Base-by-base conservation (phyloP, 2,888 invertebrate species). In the Drosophila kuntzei region DNA sequence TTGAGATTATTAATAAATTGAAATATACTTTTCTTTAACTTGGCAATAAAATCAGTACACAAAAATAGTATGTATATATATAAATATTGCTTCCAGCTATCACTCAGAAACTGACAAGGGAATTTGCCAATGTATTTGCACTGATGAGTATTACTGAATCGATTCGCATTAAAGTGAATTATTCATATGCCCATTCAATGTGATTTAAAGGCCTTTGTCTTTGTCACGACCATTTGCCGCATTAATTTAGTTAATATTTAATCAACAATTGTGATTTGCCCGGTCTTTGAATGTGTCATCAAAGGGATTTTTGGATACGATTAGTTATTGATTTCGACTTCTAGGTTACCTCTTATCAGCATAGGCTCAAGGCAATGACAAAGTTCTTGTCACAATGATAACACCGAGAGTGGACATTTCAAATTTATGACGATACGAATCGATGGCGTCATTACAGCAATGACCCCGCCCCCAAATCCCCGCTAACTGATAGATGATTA, bases 191-290 rank as follows among this genome's bases (percentile, higher is more conserved):
- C 37, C 16, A 37, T 39, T 41, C 14, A 32, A 36, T 46, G 12
- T 22, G 32, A 29, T 43, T 54, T 25, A 29, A 54, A 29, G 55
- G 44, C 16, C 50, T 22, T 50, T 34, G 34, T 16, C 53, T 67
- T 63, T 76, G 75, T 75, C 75, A 76, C 29, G 51, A 47, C 47
- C 59, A 67, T 64, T 54, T 74, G 74, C 20, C 79, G 68, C 79
- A 78, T 61, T 64, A 64, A 44, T 49, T 11, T 43, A 49, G 51
- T 76, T 64, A 68, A 78, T 78, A 73, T 78, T 76, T 76, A 78
- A 76, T 76, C 68, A 64, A 20, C 16, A n/a, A 16, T 14, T 29
- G 11, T 1, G 41, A 46, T 25, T 51, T 22, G 47, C 29, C 25
- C 22, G n/a, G 25, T 5, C 27, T 16, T 37, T 16, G 18, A 9